phyloP scores from a whole-genome alignment of 2,113 vertebrate species.

The Alligator sinensis region DNA sequence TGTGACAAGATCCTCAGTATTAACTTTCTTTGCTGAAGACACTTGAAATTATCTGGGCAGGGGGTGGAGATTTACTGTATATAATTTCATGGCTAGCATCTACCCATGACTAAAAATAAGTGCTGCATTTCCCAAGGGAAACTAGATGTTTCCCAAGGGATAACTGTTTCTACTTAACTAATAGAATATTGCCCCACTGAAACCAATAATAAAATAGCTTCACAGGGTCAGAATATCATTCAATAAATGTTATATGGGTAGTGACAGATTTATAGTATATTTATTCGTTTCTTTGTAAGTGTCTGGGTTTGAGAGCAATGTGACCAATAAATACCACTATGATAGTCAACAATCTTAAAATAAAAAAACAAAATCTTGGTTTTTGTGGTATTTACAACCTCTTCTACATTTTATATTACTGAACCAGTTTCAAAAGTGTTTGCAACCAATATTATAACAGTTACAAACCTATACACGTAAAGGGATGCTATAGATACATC shows the following conservation, averaged over 20 bases:
- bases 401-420: neutral
- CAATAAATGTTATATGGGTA: neutral
- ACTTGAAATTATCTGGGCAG: neutral
- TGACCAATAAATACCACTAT: neutral
- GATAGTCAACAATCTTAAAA: neutral
- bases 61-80: neutral
- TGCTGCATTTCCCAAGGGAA: neutral
- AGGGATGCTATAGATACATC: neutral
- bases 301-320: neutral
- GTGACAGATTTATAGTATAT: neutral
- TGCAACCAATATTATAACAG: neutral
- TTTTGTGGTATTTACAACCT: neutral
- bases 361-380: neutral
- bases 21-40: neutral
- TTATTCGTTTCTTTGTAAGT: neutral
- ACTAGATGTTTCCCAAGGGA: neutral
- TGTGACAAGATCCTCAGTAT: neutral
- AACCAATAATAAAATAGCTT: neutral
- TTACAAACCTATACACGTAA: neutral
- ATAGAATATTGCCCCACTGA: neutral
- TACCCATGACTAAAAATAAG: neutral
- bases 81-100: neutral
- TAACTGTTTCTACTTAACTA: neutral
- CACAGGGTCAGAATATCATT: neutral
- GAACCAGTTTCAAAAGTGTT: neutral